phyloP scores from a whole-genome alignment of 2,113 vertebrate genomes.

The Raja brachyura region DNA sequence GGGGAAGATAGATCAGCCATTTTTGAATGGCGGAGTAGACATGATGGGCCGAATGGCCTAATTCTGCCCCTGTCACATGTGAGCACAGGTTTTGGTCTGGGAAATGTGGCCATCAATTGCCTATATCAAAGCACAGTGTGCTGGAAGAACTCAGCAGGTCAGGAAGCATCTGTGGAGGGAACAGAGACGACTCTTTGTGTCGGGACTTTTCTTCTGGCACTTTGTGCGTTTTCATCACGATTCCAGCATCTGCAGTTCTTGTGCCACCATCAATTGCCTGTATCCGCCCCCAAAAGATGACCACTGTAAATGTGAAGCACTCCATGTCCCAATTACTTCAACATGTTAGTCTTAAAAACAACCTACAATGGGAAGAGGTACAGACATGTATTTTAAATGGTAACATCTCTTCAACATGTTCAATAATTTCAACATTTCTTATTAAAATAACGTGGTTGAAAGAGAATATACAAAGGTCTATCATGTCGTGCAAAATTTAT shows the following conservation, averaged over 20 bases:
- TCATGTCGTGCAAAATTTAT: slow-evolving; percentile 34
- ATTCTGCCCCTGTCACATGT: too few species aligned
- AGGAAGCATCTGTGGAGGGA: too few species aligned
- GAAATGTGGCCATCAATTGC: background rate
- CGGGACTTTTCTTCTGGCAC: too few species aligned
- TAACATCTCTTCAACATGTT: background rate
- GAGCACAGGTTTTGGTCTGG: background rate
- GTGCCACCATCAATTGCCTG: background rate
- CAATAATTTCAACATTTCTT: background rate
- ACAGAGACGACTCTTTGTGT: too few species aligned
- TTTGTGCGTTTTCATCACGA: too few species aligned
- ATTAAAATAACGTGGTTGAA: background rate
- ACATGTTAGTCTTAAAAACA: background rate
- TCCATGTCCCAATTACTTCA: background rate
- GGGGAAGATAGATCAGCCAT: too few species aligned
- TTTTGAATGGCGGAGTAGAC: too few species aligned
- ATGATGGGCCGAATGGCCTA: too few species aligned
- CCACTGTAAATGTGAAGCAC: background rate
- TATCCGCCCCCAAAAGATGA: background rate
- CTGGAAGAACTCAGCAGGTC: too few species aligned
- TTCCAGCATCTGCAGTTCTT: too few species aligned
- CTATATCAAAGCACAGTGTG: too few species aligned
- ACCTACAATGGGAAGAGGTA: background rate
- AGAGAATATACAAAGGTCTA: background rate
- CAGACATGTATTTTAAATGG: background rate